phyloP scores from a whole-genome alignment of 53 echinoderm and acorn worm genomes.

The Glandiceps talaboti region DNA sequence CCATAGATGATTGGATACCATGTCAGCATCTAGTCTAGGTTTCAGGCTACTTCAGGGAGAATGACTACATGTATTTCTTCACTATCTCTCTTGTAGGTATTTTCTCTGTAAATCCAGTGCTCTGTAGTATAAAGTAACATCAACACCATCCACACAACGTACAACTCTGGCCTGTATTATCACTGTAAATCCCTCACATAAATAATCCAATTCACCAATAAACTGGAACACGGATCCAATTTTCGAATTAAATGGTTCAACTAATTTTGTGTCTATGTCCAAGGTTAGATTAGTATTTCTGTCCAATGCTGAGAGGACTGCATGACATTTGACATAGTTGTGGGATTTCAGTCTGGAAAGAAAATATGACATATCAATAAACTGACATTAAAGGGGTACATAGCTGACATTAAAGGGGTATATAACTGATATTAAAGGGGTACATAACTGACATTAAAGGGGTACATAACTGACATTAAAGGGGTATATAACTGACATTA shows the following conservation, averaged over 20 bases:
- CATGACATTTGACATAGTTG: conserved; percentile 27
- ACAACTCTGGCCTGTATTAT: conserved; percentile 34
- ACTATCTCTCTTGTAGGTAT: conserved; percentile 2
- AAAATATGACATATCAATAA: background rate
- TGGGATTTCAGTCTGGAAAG: conserved; percentile 28
- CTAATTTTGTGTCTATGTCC: conserved; percentile 24
- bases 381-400: too few relatives aligned
- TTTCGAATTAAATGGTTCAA: conserved; percentile 45
- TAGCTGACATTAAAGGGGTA: too few relatives aligned
- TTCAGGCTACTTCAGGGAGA: too few relatives aligned
- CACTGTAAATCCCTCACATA: background rate
- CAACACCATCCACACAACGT: conserved; percentile 44
- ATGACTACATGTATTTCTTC: too few relatives aligned
- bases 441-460: too few relatives aligned
- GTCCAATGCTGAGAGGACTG: conserved; percentile 21
- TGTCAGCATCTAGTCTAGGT: too few relatives aligned
- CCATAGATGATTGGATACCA: too few relatives aligned
- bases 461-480: too few relatives aligned
- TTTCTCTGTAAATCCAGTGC: conserved; percentile 42
- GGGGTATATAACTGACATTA: too few relatives aligned
- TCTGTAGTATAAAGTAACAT: conserved; percentile 37
- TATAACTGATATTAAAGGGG: too few relatives aligned
- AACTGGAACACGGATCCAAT: conserved; percentile 42
- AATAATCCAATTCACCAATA: conserved; percentile 43
- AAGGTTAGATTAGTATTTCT: conserved; percentile 16